Percentiles rank a stretch among this genome's conserved stretches.
phyloP scores from a whole-genome alignment of 2,113 vertebrate species.

The Oreocharis arfaki region DNA sequence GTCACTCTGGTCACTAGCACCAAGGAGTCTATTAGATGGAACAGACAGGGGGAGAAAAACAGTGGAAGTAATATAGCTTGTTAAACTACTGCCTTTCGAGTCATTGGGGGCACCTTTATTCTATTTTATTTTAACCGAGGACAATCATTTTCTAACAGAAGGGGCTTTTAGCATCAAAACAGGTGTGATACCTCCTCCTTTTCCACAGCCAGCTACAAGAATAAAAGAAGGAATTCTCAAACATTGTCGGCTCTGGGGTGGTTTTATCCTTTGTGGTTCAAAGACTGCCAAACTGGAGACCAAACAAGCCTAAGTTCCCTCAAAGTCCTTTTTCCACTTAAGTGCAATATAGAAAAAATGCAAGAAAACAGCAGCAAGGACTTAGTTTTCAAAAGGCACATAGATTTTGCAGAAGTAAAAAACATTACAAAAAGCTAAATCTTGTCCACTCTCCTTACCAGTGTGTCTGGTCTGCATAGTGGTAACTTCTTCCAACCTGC shows the following conservation, averaged over 20 bases:
- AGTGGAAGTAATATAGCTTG: slow-evolving; percentile 23
- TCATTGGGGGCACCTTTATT: not conserved
- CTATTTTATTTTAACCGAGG: not conserved
- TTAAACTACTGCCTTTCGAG: slow-evolving; percentile 10
- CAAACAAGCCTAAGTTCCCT: not conserved
- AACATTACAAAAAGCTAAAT: not conserved
- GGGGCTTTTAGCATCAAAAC: not conserved
- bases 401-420: not conserved
- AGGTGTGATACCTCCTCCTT: not conserved
- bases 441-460: not conserved
- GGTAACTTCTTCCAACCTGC: not conserved
- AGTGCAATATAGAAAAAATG: not conserved
- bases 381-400: not conserved
- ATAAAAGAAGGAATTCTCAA: not conserved
- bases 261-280: not conserved
- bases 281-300: not conserved
- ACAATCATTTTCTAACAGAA: not conserved
- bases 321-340: not conserved
- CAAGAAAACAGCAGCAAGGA: not conserved
- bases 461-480: not conserved
- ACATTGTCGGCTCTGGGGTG: not conserved
- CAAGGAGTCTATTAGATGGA: slow-evolving; percentile 47
- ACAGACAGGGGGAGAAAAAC: slow-evolving; percentile 37
- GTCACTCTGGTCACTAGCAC: slow-evolving; percentile 43
- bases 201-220: not conserved